Evolutionary conservation across 53 echinoderm and acorn worm species (phyloP), one percentile per base, ranked within the genome.

Genomic region (Actinopyga echinites): DNA sequence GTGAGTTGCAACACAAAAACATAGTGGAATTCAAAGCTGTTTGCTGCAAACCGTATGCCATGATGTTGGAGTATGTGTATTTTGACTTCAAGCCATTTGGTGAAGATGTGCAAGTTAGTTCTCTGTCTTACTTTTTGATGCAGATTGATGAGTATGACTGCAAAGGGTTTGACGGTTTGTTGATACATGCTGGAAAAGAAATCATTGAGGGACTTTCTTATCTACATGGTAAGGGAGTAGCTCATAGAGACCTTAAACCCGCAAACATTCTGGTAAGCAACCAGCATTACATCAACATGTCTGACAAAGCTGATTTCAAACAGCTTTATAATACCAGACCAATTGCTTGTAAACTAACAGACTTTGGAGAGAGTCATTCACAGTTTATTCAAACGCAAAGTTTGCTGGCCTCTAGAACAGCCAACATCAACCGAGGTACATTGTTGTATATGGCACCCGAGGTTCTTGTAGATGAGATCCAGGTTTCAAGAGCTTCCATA

Each of bases 21-120:
- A 40, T 40, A 6, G 40, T 40, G 40, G 8, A 8, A 8, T 25
- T 66, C 30, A 2, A 66, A 4, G 66, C 25, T 25, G 23, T 66
- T 25, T 66, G 2, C 24, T 25, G 30, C 5, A 17, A 12, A 28
- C 66, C 66, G 23, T 66, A 23, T 66, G 66, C 25, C 19, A 66
- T 66, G 35, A 22, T 66, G 66, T 5, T 66, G 66, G 66, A 66
- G 4, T 25, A 25, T 22, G 17, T 66, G 4, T 29, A 25, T 4
- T 66, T 66, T 26, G 66, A 66, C 35, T 66, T 66, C 8, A 4
- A 66, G 2, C 66, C 24, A 66, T 66, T 25, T 66, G 66, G 66
- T 5, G 66, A 25, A 17, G 66, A 66, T 28, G 30, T 4, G 26
- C 2, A 35, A 66, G 66, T 66, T 2, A 66, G 66, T 25, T 66